phyloP scores from a whole-genome alignment of 2,113 vertebrate species.

The Elanus axillaris region DNA sequence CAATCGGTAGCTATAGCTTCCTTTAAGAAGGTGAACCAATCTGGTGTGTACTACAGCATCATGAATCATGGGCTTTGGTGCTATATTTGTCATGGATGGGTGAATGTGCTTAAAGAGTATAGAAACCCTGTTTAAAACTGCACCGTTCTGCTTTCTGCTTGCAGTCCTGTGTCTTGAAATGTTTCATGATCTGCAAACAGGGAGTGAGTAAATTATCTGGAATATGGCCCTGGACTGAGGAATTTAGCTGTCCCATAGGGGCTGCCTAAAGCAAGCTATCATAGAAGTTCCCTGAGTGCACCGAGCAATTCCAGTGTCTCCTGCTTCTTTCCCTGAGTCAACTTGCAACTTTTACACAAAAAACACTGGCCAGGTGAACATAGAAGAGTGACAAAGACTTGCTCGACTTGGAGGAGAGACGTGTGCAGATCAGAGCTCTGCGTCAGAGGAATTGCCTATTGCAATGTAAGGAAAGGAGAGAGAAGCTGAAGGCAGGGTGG shows the following conservation, averaged over 20 bases:
- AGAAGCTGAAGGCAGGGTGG: not conserved
- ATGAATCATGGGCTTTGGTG: not conserved
- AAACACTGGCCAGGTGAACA: not conserved
- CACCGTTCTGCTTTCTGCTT: not conserved
- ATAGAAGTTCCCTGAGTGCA: not conserved
- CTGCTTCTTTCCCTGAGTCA: not conserved
- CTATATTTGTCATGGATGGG: not conserved
- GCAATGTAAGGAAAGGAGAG: not conserved
- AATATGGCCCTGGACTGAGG: not conserved
- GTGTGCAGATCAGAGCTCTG: not conserved
- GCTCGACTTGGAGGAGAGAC: not conserved
- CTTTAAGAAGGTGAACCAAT: not conserved
- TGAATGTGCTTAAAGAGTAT: not conserved
- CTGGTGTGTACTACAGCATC: not conserved
- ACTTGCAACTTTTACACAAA: not conserved
- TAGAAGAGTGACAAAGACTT: not conserved
- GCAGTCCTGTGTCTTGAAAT: not conserved
- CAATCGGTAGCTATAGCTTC: not conserved
- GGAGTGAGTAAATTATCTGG: not conserved
- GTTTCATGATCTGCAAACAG: not conserved
- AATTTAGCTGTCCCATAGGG: not conserved
- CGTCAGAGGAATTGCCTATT: not conserved
- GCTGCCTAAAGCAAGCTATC: not conserved
- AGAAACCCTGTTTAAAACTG: not conserved
- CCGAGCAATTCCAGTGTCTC: not conserved